These are phyloP conservation scores for Macrobrachium nipponense DNA, from an alignment of 1,140 invertebrate species.

Conservation along the genomic window DNA sequence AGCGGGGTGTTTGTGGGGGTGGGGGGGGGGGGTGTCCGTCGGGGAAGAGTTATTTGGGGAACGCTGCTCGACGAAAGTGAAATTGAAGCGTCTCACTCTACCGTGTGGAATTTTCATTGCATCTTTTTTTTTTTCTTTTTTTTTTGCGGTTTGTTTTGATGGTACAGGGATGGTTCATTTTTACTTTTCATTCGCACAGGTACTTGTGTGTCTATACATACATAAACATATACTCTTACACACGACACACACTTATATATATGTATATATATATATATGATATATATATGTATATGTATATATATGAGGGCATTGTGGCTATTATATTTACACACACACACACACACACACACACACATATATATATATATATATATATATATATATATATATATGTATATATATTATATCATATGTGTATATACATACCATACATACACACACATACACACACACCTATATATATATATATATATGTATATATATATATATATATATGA, in stretches of 20 bases:
- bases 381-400: constrained; percentile 24
- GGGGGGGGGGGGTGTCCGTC: not conserved
- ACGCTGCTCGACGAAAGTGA: too few species aligned
- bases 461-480: not conserved
- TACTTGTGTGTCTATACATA: not conserved
- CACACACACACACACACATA: not conserved
- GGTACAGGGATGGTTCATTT: not conserved
- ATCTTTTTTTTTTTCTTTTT: not conserved
- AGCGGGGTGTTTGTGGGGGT: too few species aligned
- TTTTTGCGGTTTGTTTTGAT: not conserved
- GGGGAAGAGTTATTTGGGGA: not conserved
- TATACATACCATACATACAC: not conserved
- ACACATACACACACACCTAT: not conserved
- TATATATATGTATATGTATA: constrained; percentile 22
- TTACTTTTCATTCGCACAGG: not conserved
- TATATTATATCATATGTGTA: not conserved
- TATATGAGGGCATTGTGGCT: too few species aligned
- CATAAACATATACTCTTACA: not conserved
- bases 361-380: constrained; percentile 22
- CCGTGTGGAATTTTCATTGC: not conserved
- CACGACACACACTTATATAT: not conserved
- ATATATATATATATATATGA: not conserved
- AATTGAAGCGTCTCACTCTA: not conserved
- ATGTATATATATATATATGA: too few species aligned
- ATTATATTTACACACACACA: too few species aligned